These are phyloP conservation scores for Aviceda subcristata DNA, from an alignment of 2,113 vertebrate species.

Conservation along the genomic window DNA sequence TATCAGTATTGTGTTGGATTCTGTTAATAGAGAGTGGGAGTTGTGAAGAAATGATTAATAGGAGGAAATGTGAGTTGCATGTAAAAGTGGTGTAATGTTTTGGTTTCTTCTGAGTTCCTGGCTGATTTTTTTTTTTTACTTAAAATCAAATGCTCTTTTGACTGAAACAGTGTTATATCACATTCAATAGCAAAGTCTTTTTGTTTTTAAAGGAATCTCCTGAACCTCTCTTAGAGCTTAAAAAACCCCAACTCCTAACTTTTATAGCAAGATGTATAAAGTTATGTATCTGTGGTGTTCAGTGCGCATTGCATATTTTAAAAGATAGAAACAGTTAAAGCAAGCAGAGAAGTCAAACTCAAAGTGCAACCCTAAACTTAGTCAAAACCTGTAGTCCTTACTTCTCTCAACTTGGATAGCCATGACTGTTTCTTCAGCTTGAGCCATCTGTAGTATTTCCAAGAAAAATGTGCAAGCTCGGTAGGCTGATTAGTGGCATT, in stretches of 20 bases:
- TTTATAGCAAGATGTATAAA: neutral
- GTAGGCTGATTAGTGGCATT: neutral
- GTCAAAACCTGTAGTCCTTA: neutral
- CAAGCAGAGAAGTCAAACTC: neutral
- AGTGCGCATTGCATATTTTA: fast-evolving
- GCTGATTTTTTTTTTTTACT: neutral
- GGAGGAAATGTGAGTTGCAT: neutral
- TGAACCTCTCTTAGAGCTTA: neutral
- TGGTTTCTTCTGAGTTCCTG: neutral
- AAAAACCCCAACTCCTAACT: neutral
- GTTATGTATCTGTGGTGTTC: neutral
- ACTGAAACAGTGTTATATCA: neutral
- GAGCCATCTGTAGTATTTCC: neutral
- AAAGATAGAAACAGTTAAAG: neutral
- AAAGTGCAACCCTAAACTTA: neutral
- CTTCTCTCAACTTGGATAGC: neutral
- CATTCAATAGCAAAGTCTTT: fast-evolving
- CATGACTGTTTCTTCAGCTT: neutral
- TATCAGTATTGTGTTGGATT: neutral
- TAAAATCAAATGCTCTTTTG: neutral
- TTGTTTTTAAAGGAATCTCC: neutral
- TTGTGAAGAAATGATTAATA: neutral
- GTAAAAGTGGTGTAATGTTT: neutral
- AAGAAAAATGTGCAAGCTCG: neutral
- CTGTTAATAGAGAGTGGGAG: neutral